Evolutionary conservation across 2,888 invertebrate species (phyloP), one percentile per base, ranked within the genome.

Genomic region (Stenichneumon culpator): DNA sequence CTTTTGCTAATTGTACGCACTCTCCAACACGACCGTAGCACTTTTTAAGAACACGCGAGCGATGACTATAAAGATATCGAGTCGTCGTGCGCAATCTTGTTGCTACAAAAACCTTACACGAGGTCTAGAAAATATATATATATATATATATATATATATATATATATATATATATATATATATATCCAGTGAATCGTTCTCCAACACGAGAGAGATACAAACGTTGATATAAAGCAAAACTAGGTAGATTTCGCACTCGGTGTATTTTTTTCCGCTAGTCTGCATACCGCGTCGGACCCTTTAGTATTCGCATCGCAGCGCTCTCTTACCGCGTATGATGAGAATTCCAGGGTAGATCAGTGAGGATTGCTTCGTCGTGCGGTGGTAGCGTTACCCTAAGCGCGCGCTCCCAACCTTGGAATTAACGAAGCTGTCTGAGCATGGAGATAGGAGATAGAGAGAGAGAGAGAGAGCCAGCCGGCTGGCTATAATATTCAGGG

Each of bases 381-480:
- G 32, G 28, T 47, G 32, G 50, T 16, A 19, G 70, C 57, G 78
- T 83, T 79, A 22, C 39, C 50, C 50, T 47, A 47, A 47, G 47
- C 28, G 25, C 60, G 65, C 22, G 69, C 60, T 68, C 28, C 22
- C 72, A 67, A 68, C 73, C 77, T 80, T 80, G 77, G 72, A 84
- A 75, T 80, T 72, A 84, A 80, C 77, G 67, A 80, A 77, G 77
- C 77, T 80, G 73, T 80, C 84, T 11, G 63, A 63, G 63, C 63
- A 32, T 16, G 28, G 28, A 32, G 44, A 47, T 47, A 47, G 44
- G 14, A 47, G 44, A 47, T 3, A 16, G 1, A 44, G 44, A 47
- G 44, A 63, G 28, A 67, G 77, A 68, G 72, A 50, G n/a, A 52
- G 14, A 54, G 70, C n/a, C 28, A 44, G 54, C 60, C 39, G 72